Evolutionary conservation across 2,113 vertebrate genomes (phyloP), one percentile per base, ranked within the genome.

Genomic region (Podocnemis expansa): DNA sequence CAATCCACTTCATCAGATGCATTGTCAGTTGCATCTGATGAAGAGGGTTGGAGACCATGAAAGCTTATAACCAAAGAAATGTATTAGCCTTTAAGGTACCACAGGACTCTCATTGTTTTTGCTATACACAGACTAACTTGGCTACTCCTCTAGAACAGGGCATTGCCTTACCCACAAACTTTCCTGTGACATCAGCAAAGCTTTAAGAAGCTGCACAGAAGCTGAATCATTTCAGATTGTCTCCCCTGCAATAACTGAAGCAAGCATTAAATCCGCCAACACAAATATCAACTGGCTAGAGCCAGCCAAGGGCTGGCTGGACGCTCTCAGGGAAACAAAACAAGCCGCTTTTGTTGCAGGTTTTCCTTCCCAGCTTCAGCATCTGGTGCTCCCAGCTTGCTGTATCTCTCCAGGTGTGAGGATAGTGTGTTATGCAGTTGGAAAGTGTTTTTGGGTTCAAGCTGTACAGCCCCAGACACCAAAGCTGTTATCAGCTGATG

Each of bases 151-250:
- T n/a, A n/a, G n/a, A n/a, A n/a, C 5, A 60, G 86, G 38, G 4
- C 34, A 67, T 19, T 88, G 25, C 51, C 43, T 85, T 38, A 4
- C 51, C 80, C 5, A 0, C 4, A 14, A 85, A 41, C 81, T 58
- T 87, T 54, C 63, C 80, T 52, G 43, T 0, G 0, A 22, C 5
- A 1, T 21, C 27, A 0, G 3, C 31, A 70, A 2, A 1, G 25
- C 25, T 25, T 3, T 1, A 29, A 47, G 19, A 55, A 24, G 78
- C 16, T 79, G 54, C 43, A 43, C 52, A 76, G 63, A 24, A n/a
- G 55, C 10, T 87, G 76, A 38, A 76, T 78, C 84, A 76, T 24
- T 8, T 41, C 34, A 73, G 52, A 76, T 34, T 43, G n/a, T 70
- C 67, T 41, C 10, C n/a, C 38, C 8, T 27, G 75, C 75, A 31